Evolutionary conservation across 2,797 vertebrate species (phyloP), one percentile per base, ranked within the genome.

Genomic region (Echiichthys vipera): DNA sequence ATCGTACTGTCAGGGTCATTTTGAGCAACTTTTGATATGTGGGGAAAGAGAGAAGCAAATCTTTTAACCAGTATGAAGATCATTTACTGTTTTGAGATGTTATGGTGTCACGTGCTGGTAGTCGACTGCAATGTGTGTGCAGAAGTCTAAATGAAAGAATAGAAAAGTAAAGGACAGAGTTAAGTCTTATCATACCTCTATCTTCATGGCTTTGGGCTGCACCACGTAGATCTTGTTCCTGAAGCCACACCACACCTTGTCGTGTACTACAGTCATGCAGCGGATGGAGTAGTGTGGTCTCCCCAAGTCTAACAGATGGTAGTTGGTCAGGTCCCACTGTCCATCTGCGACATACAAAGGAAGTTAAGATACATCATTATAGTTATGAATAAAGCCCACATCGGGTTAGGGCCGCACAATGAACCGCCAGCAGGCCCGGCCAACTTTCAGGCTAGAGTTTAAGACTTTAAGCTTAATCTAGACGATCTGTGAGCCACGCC

Each of bases 241-340:
- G 92, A 96, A 98, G 79, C 98, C 98, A 71, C 98, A 99, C 98
- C 98, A 99, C 85, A 99, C 98, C 90, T 96, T 97, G 92, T 99
- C 97, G 0, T 99, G 98, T 0, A 99, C 98, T 39, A 98, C 95
- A 1, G 97, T 96, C 97, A 99, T 99, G 80, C 98, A 99, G 73
- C 98, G 96, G 87, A 99, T 97, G 0, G 98, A 98, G 91, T 99
- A 95, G 82, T 98, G 96, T 0, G 96, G 96, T 25, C 96, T 94
- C 40, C 98, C 98, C 79, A 99, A 83, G 84, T 99, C 97, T 50
- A 99, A 77, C 75, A 99, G 94, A 78, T 99, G 98, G 85, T 99
- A 99, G 92, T 98, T 99, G 14, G 95, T 97, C 89, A 99, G 92
- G 89, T 99, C 98, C 98, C 98, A 99, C 87, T 99, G 97, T 30